Base-by-base conservation (phyloP, 2,888 invertebrate species). In the Ornithoptera priamus region DNA sequence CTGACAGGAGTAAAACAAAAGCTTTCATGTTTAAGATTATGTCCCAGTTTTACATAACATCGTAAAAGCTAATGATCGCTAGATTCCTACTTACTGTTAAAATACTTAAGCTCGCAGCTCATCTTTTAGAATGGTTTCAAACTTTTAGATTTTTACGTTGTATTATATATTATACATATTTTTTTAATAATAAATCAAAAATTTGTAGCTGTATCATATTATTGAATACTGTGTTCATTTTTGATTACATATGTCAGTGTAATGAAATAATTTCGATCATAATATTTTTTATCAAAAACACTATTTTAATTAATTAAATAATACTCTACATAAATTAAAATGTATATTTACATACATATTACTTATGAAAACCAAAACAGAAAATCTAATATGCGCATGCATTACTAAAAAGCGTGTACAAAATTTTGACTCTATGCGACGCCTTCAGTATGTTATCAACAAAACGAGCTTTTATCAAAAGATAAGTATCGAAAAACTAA, bases 31-130 rank as follows among this genome's bases (percentile, higher is more conserved):
- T 53, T 36, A 17, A 59, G 70, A 70, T 70, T 67, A 67, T 56
- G n/a, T 24, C 24, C 8, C 18, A 24, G 42, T 62, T 22, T 66
- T 53, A 57, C 56, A n/a, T 6, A 46, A 30, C 20, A 62, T 66
- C 62, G n/a, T 70, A 67, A 66, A 67, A 70, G 67, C 70, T 70
- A 70, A 67, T 70, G 70, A 42, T n/a, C 50, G 24, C 61, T 60
- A 50, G 42, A 53, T 53, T 53, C 53, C 53, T 18, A 12, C 53
- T 53, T 53, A 18, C 53, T 63, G 39, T 18, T 15, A 56, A 24
- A 63, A 50, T 50, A 56, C 56, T 64, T 42, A 58, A 50, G 36
- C 46, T 62, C 20, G 36, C 46, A 63, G 36, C n/a, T 62, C 56
- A 56, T 22, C 62, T 36, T 22, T 22, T 22, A 22, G 22, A 22